These are phyloP conservation scores for Adela reaumurella DNA, from an alignment of 2,888 invertebrate species.

Conservation along the genomic window DNA sequence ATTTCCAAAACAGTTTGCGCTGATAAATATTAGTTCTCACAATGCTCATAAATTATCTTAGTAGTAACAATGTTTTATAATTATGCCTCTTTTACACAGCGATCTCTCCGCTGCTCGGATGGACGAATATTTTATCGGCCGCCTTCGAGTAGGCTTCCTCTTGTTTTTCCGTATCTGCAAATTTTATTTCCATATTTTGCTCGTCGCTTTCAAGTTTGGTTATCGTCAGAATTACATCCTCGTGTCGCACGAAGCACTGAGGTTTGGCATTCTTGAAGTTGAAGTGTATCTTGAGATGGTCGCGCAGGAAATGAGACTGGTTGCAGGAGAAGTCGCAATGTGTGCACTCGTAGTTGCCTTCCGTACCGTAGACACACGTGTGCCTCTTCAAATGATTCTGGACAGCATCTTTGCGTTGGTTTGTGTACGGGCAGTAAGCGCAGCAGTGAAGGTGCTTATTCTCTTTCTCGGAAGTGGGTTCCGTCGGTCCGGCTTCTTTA, in stretches of 20 bases:
- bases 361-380: constrained; percentile 53
- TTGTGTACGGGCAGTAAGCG: constrained; percentile 76
- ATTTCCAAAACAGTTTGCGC: constrained; percentile 9
- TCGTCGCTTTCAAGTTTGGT: constrained; percentile 38
- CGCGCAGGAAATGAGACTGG: constrained; percentile 69
- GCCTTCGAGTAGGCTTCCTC: constrained; percentile 16
- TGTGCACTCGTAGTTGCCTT: constrained; percentile 66
- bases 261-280: constrained; percentile 51
- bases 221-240: constrained; percentile 56
- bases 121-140: constrained; percentile 39
- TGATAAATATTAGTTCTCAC: constrained; percentile 2
- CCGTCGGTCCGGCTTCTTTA: constrained; percentile 30
- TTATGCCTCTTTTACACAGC: constrained; percentile 15
- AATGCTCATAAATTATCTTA: not conserved
- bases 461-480: constrained; percentile 48
- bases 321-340: constrained; percentile 80
- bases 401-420: constrained; percentile 67
- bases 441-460: constrained; percentile 63
- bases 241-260: constrained; percentile 60
- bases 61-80: not conserved
- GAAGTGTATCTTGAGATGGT: constrained; percentile 79
- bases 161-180: constrained; percentile 5
- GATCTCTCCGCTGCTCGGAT: constrained; percentile 40
- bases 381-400: constrained; percentile 76
- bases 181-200: constrained; percentile 6